Base-by-base conservation (phyloP, 1,140 invertebrate genomes). In the Drosophila murphyi region DNA sequence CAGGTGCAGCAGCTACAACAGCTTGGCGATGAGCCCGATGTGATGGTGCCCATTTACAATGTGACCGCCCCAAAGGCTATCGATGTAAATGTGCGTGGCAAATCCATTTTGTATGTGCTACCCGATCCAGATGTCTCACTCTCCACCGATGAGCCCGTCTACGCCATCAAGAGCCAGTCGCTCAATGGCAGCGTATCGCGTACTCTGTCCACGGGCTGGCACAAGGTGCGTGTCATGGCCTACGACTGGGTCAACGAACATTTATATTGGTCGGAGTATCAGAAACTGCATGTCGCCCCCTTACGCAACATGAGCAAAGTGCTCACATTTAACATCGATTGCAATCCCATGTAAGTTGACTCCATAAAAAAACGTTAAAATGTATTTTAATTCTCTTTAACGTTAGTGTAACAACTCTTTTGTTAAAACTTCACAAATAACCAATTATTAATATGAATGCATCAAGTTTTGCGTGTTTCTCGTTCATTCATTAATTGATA, bases 221-320 rank as follows among this genome's bases (percentile, higher is more conserved):
- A 52, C 0, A 64, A 72, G 31, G 78, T 89, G 12, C 75, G 83
- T 45, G 60, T 93, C 94, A 95, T 93, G 95, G 96, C 43, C 45
- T 94, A 97, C 41, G 97, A 98, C 92, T 97, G 96, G 96, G 94
- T 97, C 86, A 94, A 95, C 48, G 93, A 95, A 37, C 97, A 97
- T 91, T 80, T 98, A 35, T 98, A 97, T 93, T 98, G 96, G 96
- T 95, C 96, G 48, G 96, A 63, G 4, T 65, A 76, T 20, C 61
- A 81, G 31, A 85, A 57, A 56, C 76, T 93, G 35, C 78, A 78
- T 48, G 91, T 92, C 5, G 80, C 90, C 0, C 82, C 90, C 0
- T 7, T 92, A 4, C 67, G 56, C 3, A 88, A 92, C 39, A 79
- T 85, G 68, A 91, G 67, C 35, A 77, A 80, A 43, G 56, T 82